Percentiles rank a stretch among this genome's conserved stretches.
These are phyloP conservation scores for Rutilus rutilus DNA, from an alignment of 2,113 vertebrate genomes.

Conservation along the genomic window DNA sequence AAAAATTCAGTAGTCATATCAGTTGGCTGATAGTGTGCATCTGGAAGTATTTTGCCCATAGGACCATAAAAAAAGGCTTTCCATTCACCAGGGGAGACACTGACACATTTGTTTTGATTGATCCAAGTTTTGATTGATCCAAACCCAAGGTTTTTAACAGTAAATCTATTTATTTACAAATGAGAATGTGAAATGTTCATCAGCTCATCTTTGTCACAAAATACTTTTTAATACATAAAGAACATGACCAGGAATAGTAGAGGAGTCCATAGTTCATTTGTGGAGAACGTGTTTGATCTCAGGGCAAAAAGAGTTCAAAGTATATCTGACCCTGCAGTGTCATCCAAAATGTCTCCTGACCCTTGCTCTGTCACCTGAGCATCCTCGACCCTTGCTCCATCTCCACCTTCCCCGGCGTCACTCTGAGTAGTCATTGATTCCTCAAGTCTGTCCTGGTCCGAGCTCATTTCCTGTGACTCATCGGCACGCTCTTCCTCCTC, in stretches of 20 bases:
- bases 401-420: slow-evolving; percentile 44
- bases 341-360: slow-evolving; percentile 66
- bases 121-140: not conserved
- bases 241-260: not conserved
- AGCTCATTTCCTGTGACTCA: slow-evolving; percentile 77
- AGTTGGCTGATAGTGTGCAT: not conserved
- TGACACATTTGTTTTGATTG: not conserved
- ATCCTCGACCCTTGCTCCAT: slow-evolving; percentile 42
- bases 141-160: not conserved
- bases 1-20: not conserved
- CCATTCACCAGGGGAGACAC: too few relatives aligned
- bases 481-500: slow-evolving; percentile 88
- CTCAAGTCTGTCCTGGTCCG: slow-evolving; percentile 75
- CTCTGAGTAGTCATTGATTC: slow-evolving; percentile 65
- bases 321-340: slow-evolving; percentile 50
- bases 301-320: slow-evolving; percentile 44
- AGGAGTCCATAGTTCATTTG: not conserved
- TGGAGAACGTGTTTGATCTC: not conserved
- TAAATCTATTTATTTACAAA: slow-evolving; percentile 34
- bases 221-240: not conserved
- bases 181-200: not conserved
- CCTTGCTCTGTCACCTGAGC: slow-evolving; percentile 24
- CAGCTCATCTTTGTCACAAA: slow-evolving; percentile 1
- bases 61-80: too few relatives aligned
- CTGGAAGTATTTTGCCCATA: not conserved